Conservation (phyloP, 92 coral and sea anemone genomes). For the Zoanthus sansibaricus region DNA sequence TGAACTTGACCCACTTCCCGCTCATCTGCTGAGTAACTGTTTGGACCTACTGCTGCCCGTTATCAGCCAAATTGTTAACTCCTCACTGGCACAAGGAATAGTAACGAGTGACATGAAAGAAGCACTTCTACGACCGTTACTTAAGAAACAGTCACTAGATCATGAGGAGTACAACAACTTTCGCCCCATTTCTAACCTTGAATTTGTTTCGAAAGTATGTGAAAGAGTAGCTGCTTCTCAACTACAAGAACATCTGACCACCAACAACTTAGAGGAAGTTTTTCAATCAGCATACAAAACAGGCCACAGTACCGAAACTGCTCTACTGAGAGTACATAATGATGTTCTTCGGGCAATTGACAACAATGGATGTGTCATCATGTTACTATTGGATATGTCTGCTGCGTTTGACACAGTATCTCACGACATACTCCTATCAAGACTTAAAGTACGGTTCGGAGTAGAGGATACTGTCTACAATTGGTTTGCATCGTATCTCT, state of each 20-base stretch:
- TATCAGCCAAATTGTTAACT: slow-evolving; percentile 33
- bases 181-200: slow-evolving; percentile 48
- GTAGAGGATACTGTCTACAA: slow-evolving; percentile 29
- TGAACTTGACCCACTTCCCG: slow-evolving; percentile 52
- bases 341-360: slow-evolving; percentile 36
- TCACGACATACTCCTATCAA: slow-evolving; percentile 31
- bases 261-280: slow-evolving; percentile 22
- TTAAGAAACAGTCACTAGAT: slow-evolving; percentile 47
- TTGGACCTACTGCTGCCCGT: slow-evolving; percentile 23
- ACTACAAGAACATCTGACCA: slow-evolving; percentile 28
- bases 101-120: slow-evolving; percentile 36
- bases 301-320: slow-evolving; percentile 33
- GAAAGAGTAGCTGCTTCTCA: slow-evolving; percentile 40
- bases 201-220: slow-evolving; percentile 44
- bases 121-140: slow-evolving; percentile 41
- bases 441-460: slow-evolving; percentile 25
- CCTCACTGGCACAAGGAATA: slow-evolving; percentile 27
- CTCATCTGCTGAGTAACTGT: slow-evolving; percentile 28
- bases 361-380: slow-evolving; percentile 17
- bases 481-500: slow-evolving; percentile 38
- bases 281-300: slow-evolving; percentile 33
- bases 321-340: slow-evolving; percentile 45
- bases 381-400: slow-evolving; percentile 35
- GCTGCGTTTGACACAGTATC: slow-evolving; percentile 46
- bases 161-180: slow-evolving; percentile 27